phyloP scores from a whole-genome alignment of 2,797 vertebrate genomes.

The Falco novaeseelandiae region DNA sequence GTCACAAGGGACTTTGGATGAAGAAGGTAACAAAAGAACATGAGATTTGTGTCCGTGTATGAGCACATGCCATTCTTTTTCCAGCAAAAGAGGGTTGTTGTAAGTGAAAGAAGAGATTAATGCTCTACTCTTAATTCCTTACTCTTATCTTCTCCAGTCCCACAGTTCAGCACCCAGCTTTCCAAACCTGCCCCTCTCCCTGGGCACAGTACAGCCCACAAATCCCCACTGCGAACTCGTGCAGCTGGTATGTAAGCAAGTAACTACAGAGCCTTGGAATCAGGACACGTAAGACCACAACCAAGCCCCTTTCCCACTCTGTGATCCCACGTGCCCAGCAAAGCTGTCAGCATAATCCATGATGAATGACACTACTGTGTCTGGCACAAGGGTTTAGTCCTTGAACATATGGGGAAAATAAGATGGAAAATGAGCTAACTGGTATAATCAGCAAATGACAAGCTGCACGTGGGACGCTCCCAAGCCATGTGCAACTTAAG shows the following conservation, averaged over 20 bases:
- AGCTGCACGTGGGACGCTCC: background rate
- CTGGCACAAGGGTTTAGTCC: background rate
- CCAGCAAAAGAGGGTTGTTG: background rate
- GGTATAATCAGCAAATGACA: background rate
- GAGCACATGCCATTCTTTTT: background rate
- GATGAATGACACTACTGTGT: background rate
- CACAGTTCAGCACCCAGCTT: background rate
- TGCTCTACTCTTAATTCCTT: background rate
- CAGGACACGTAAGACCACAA: background rate
- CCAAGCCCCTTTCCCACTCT: background rate
- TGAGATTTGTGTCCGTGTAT: no score
- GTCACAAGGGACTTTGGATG: background rate
- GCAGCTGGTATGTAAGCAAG: background rate
- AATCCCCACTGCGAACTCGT: background rate
- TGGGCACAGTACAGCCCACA: rapidly evolving
- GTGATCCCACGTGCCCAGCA: background rate
- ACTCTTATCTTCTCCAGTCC: background rate
- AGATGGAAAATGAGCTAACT: background rate
- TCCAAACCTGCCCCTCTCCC: background rate
- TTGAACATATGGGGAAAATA: background rate
- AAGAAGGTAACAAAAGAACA: background rate
- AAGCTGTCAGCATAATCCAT: background rate
- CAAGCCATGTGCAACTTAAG: background rate
- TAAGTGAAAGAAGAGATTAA: background rate
- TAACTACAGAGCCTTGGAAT: background rate